Evolutionary conservation across 2,797 vertebrate species (phyloP), one percentile per base, ranked within the genome.

Genomic region (Cryptoblepharus egeriae): DNA sequence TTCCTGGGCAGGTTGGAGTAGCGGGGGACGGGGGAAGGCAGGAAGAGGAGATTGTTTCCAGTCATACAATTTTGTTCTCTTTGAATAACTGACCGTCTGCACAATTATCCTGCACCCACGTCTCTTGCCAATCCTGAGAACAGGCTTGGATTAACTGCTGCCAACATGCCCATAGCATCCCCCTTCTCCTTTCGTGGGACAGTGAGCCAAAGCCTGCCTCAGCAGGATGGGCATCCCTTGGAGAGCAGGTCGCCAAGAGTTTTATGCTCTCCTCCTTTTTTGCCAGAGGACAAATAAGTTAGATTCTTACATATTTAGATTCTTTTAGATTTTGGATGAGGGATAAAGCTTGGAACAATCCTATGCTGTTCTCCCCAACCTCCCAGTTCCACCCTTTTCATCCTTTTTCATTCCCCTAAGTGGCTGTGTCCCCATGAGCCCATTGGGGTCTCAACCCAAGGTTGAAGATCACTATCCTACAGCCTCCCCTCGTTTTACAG

Each of bases 31-130:
- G 58, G 60, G 22, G 57, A 45, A 26, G 30, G 35, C 68, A 61
- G 37, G 68, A 45, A 63, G 45, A 9, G 13, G 28, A 9, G 68
- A 63, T 71, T 60, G 39, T 63, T 72, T 80, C 79, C 69, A 63
- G 39, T 11, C 69, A 22, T 37, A 30, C n/a, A 13, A 1, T 45
- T 49, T 35, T 32, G 22, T n/a, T 16, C 49, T 30, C 55, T 12
- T 13, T 63, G 39, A 80, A 45, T 63, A 49, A 39, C 39, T 9
- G 67, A 5, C 58, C n/a, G 39, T 3, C 78, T 42, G 58, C 39
- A 37, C 60, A 73, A 80, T 22, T 52, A 37, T 9, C 69, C 22
- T 52, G 58, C 79, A 73, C 79, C 70, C 79, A 80, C 79, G 12
- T 73, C 30, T 80, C 42, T 32, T 15, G 42, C 69, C n/a, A 39